Percentiles rank a stretch among this genome's conserved stretches.
These are phyloP conservation scores for Butorides virescens DNA, from an alignment of 2,113 vertebrate species.

Conservation along the genomic window DNA sequence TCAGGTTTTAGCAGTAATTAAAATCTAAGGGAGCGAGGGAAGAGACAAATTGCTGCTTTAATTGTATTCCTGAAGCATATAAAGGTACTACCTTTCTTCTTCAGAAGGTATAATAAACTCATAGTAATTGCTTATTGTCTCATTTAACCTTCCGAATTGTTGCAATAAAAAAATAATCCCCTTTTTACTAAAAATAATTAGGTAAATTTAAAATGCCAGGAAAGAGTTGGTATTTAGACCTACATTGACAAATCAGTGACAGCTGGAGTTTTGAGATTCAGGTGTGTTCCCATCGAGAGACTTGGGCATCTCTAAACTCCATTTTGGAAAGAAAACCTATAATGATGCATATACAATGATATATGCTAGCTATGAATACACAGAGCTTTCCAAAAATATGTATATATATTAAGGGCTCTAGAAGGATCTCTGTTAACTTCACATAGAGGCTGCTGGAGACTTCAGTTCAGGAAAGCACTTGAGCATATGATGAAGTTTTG, in stretches of 20 bases:
- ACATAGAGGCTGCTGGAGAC: background rate
- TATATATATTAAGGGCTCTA: background rate
- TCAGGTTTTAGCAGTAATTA: background rate
- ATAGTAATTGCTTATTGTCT: background rate
- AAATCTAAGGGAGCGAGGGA: background rate
- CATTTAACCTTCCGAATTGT: background rate
- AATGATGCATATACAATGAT: background rate
- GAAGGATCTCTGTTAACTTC: background rate
- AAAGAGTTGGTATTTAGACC: background rate
- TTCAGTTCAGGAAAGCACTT: background rate
- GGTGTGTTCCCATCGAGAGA: rapidly evolving
- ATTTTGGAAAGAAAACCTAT: background rate
- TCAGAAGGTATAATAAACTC: background rate
- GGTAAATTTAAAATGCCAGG: background rate
- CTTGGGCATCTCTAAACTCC: background rate
- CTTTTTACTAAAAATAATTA: background rate
- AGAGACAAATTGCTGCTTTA: background rate
- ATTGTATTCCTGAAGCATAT: background rate
- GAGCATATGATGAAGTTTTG: background rate
- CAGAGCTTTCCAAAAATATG: background rate
- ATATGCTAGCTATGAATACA: background rate
- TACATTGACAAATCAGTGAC: background rate
- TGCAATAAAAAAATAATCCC: background rate
- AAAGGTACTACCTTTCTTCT: background rate
- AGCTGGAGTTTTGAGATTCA: background rate